These are phyloP conservation scores for Peromyscus melanophrys DNA, from an alignment of 2,797 vertebrate species.

Conservation along the genomic window DNA sequence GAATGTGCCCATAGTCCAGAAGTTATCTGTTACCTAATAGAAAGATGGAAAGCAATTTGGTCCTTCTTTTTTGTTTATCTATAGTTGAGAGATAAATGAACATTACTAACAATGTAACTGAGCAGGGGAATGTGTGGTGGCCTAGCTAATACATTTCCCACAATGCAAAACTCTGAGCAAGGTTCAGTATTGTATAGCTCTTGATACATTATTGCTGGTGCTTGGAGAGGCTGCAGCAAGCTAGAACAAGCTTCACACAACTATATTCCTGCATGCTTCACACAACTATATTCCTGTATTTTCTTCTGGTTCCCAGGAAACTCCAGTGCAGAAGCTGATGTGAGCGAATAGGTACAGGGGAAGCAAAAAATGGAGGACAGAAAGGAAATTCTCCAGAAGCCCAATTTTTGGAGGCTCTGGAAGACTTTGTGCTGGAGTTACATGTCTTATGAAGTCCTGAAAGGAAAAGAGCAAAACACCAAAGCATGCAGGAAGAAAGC, in stretches of 20 bases:
- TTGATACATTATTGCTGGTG: background rate
- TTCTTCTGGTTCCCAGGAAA: conserved; percentile 16
- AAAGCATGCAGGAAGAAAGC: background rate
- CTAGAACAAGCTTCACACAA: background rate
- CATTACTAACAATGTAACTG: background rate
- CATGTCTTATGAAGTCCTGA: background rate
- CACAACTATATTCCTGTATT: background rate
- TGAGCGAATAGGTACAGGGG: background rate
- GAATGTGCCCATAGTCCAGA: background rate
- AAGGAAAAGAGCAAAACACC: background rate
- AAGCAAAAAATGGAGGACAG: background rate
- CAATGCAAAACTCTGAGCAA: background rate
- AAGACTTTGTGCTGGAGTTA: background rate
- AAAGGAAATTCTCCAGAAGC: background rate
- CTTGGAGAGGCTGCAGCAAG: background rate
- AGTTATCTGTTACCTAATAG: background rate
- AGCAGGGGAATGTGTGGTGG: background rate
- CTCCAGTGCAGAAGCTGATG: background rate
- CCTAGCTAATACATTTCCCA: background rate
- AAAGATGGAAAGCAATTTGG: background rate
- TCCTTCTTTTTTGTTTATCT: background rate
- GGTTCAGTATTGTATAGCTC: background rate
- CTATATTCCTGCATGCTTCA: background rate
- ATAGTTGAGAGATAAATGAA: background rate
- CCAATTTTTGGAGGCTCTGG: background rate